Evolutionary conservation across 1,140 invertebrate species (phyloP), one percentile per base, ranked within the genome.

Genomic region (Saccostrea glomerata): DNA sequence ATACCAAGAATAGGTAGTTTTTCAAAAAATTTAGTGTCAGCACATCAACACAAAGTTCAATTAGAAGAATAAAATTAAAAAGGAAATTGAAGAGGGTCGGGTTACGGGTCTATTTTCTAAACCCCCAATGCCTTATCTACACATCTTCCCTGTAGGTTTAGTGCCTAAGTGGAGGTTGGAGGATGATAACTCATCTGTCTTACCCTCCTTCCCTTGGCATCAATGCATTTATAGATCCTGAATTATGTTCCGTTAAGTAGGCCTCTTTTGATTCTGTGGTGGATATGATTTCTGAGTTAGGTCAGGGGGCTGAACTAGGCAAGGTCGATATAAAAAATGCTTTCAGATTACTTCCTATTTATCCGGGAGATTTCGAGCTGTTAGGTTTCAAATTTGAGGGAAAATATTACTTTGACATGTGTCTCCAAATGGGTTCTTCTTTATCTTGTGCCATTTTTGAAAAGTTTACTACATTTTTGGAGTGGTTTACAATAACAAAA

Each of bases 181-280:
- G 88, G 66, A 40, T 89, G 25, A 89, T 89, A 66, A 60, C 84
- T 1, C 77, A 86, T 36, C 70, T 87, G 66, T 89, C 88, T 77
- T 66, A 86, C 54, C 88, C 85, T n/a, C 4, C 5, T 63, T 60
- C 36, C 40, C 40, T 55, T 25, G 47, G 84, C 56, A 83, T 89
- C 9, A 89, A 89, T 77, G 54, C 58, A 20, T 82, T 58, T 73
- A 84, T 73, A 54, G 73, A 55, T 56, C 82, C 86, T 23, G 56
- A 25, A 13, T 40, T 66, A 4, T 86, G 47, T 23, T 30, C 40
- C 13, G 84, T 88, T 36, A 20, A 88, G 58, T 77, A 82, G 1
- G 5, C 66, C 6, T 58, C 84, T 6, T 84, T 88, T 73, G 87
- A 88, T 77, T 15, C 11, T 15, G 83, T 88, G 25, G 20, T 88